phyloP scores from a whole-genome alignment of 1,140 invertebrate genomes.

The Glossosoma conforme region DNA sequence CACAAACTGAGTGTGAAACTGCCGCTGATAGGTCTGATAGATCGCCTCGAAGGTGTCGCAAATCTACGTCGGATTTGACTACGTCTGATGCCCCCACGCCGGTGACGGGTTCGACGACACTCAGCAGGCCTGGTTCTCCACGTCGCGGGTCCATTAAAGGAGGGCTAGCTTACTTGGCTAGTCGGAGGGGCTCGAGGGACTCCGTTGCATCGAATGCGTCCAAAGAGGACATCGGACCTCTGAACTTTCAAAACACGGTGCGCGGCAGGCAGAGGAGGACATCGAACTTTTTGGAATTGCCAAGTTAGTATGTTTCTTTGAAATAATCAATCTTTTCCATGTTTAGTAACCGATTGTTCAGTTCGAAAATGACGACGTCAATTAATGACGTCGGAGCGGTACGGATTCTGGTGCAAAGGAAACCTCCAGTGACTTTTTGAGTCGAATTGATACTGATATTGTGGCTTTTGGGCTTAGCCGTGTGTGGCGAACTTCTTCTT shows the following conservation, averaged over 20 bases:
- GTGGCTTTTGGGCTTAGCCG: no score
- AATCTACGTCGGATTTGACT: constrained; percentile 70
- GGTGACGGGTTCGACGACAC: constrained; percentile 56
- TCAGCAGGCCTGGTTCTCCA: constrained; percentile 54
- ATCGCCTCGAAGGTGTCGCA: constrained; percentile 50
- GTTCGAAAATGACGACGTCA: no score
- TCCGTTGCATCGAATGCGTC: constrained; percentile 57
- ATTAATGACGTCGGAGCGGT: no score
- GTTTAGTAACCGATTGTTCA: not conserved
- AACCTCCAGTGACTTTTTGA: not conserved
- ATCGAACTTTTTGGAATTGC: constrained; percentile 82
- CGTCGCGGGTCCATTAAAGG: constrained; percentile 60
- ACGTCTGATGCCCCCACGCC: constrained; percentile 58
- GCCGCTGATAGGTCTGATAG: constrained; percentile 41
- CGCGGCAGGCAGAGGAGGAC: constrained; percentile 69
- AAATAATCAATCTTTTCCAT: not conserved
- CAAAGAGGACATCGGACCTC: constrained; percentile 70
- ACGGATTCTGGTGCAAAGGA: no score
- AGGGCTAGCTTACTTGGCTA: constrained; percentile 69
- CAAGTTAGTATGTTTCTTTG: constrained; percentile 57
- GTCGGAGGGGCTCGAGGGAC: constrained; percentile 64
- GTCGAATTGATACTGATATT: not conserved
- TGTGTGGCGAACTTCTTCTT: no score
- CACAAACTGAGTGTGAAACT: constrained; percentile 41
- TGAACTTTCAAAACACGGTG: constrained; percentile 70